These are phyloP conservation scores for Danaus plexippus DNA, from an alignment of 1,140 invertebrate genomes.

Conservation along the genomic window DNA sequence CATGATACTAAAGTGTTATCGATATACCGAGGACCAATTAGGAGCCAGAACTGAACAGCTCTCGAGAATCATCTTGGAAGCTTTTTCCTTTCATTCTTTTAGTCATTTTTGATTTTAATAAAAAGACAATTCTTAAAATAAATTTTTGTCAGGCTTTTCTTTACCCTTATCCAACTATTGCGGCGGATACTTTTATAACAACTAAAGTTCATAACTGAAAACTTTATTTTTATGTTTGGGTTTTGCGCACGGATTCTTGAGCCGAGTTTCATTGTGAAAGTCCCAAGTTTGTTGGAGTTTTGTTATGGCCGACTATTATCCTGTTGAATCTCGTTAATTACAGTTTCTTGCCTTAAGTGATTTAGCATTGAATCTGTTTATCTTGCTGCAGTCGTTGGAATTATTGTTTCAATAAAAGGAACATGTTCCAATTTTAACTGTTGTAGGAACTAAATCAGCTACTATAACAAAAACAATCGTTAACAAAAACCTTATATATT, in stretches of 20 bases:
- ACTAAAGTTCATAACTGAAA: conserved; percentile 12
- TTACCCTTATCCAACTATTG: conserved; percentile 4
- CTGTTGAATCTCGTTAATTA: conserved; percentile 22
- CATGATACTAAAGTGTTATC: too few relatives aligned
- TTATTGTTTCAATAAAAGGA: not conserved
- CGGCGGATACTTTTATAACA: conserved; percentile 9
- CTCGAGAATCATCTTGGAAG: too few relatives aligned
- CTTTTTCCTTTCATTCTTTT: too few relatives aligned
- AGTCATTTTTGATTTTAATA: too few relatives aligned
- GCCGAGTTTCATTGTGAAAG: conserved; percentile 12
- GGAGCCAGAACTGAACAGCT: too few relatives aligned
- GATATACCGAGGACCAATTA: too few relatives aligned
- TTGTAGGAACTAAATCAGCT: too few relatives aligned
- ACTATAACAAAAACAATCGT: too few relatives aligned
- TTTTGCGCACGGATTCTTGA: conserved; percentile 11
- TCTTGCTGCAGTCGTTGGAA: not conserved
- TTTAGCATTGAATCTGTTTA: conserved; percentile 11
- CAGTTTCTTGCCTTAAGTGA: conserved; percentile 13
- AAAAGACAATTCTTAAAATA: too few relatives aligned
- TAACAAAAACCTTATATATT: too few relatives aligned
- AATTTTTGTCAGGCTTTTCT: not conserved
- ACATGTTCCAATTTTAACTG: too few relatives aligned
- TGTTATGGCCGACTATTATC: conserved; percentile 19
- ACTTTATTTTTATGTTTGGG: conserved; percentile 20
- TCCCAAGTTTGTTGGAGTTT: conserved; percentile 7